Conservation (phyloP, 2,113 vertebrate species). For the Callaeas wilsoni region DNA sequence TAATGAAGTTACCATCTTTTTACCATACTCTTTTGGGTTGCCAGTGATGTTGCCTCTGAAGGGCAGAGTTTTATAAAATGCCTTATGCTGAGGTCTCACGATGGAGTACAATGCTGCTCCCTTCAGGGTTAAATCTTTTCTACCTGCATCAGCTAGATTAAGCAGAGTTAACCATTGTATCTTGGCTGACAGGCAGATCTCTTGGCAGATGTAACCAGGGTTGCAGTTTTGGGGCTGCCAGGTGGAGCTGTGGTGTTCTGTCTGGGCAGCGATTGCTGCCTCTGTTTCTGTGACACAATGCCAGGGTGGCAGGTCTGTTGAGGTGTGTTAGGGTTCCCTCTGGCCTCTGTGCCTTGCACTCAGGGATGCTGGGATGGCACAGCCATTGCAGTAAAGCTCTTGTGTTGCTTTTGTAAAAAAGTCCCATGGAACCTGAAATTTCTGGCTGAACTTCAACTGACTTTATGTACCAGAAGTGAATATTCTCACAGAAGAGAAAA, state of each 20-base stretch:
- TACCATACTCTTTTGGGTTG: not conserved
- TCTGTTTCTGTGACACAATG: not conserved
- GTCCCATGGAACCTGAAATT: not conserved
- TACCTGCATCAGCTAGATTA: not conserved
- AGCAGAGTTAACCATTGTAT: not conserved
- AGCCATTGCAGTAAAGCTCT: not conserved
- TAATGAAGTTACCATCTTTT: not conserved
- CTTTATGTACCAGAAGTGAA: not conserved
- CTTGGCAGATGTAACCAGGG: not conserved
- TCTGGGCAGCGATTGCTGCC: not conserved
- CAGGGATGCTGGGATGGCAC: rapidly evolving
- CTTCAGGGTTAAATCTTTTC: not conserved
- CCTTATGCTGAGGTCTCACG: not conserved
- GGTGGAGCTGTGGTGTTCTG: not conserved
- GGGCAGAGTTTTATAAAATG: not conserved
- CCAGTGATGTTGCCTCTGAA: not conserved
- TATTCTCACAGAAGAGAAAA: not conserved
- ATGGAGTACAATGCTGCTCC: not conserved
- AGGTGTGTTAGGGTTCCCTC: not conserved
- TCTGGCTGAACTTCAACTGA: not conserved
- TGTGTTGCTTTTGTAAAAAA: not conserved
- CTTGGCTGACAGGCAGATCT: not conserved
- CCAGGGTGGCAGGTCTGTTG: not conserved
- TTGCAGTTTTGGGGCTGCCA: not conserved
- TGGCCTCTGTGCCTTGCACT: not conserved